Percentiles rank a stretch among this genome's conserved stretches.
Conservation (phyloP, 2,797 vertebrate genomes). For the Pseudochromis fuscus region DNA sequence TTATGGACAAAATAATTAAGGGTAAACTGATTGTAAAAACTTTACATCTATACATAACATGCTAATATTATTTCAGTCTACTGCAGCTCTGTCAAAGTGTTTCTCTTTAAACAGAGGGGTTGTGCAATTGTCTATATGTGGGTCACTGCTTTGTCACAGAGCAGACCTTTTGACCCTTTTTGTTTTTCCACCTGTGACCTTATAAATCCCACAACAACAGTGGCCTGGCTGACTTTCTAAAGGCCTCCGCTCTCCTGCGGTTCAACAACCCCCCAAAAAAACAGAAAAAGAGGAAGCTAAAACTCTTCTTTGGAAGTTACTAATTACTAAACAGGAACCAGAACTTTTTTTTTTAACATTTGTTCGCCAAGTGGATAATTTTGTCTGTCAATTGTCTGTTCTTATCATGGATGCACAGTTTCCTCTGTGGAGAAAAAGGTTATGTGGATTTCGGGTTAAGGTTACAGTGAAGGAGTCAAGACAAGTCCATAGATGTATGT, state of each 20-base stretch:
- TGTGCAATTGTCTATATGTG: neutral
- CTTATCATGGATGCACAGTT: conserved; percentile 45
- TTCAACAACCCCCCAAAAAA: neutral
- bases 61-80: too few relatives aligned
- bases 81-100: neutral
- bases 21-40: too few relatives aligned
- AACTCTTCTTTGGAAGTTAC: conserved; percentile 1
- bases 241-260: neutral
- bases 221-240: neutral
- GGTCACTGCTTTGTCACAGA: neutral
- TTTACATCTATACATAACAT: too few relatives aligned
- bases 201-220: conserved; percentile 17
- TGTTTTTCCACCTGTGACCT: conserved; percentile 35
- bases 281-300: neutral
- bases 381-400: conserved; percentile 12
- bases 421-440: conserved; percentile 14
- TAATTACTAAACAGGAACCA: too few relatives aligned
- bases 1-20: neutral
- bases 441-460: neutral
- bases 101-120: neutral
- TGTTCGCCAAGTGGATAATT: neutral
- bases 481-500: neutral
- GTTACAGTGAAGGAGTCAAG: neutral
- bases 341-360: neutral
- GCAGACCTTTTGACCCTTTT: neutral